Conservation (phyloP, 1,140 invertebrate genomes). For the Drosophila mayri region DNA sequence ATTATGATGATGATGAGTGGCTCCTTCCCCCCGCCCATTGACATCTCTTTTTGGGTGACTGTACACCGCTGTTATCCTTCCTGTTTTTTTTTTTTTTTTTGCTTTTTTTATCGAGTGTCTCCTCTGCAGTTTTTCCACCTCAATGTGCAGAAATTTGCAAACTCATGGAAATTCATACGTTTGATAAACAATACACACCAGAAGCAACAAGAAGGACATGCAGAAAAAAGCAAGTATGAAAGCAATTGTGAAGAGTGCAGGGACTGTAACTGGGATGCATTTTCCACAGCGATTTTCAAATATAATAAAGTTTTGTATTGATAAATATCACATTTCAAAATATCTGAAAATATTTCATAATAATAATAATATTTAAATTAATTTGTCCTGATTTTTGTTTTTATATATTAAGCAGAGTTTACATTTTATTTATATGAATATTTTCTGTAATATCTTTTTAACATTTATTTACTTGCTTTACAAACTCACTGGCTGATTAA, state of each 20-base stretch:
- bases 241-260: background rate
- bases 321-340: background rate
- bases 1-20: conserved; percentile 15
- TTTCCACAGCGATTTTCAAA: too few relatives aligned
- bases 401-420: too few relatives aligned
- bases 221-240: conserved; percentile 27
- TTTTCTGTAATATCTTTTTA: too few relatives aligned
- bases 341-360: too few relatives aligned
- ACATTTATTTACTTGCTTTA: too few relatives aligned
- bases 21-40: conserved; percentile 31
- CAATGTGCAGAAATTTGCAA: conserved; percentile 69
- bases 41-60: conserved; percentile 38
- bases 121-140: conserved; percentile 75
- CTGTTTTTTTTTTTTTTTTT: conserved; percentile 10
- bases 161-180: conserved; percentile 54
- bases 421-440: too few relatives aligned
- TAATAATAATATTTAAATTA: too few relatives aligned
- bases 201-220: conserved; percentile 14
- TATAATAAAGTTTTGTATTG: background rate
- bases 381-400: too few relatives aligned
- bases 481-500: background rate
- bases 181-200: conserved; percentile 44
- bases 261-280: background rate
- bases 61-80: conserved; percentile 13
- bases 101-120: conserved; percentile 54